Conservation (phyloP, 2,888 invertebrate genomes). For the Clunio marinus region DNA sequence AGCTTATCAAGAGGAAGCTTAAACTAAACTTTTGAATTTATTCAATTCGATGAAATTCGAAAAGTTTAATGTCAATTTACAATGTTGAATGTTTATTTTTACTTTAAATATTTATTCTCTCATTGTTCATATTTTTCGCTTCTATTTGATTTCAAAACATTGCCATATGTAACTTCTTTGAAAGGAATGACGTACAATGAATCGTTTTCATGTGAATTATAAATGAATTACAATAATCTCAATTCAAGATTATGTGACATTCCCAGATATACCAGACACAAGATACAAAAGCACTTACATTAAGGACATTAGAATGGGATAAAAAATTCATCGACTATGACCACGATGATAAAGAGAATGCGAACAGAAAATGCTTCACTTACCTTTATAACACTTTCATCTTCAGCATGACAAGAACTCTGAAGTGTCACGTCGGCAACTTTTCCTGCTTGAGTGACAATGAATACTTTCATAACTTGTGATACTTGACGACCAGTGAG, state of each 20-base stretch:
- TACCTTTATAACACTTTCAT: constrained; percentile 95
- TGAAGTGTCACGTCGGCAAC: constrained; percentile 92
- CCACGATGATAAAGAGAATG: not conserved
- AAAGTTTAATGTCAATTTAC: too few species aligned
- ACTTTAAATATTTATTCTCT: too few species aligned
- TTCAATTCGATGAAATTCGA: too few species aligned
- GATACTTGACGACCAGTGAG: constrained; percentile 90
- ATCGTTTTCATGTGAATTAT: too few species aligned
- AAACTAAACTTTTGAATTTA: too few species aligned
- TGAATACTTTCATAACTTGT: constrained; percentile 91
- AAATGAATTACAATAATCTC: constrained; percentile 25
- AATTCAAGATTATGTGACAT: constrained; percentile 7
- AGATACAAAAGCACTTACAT: not conserved
- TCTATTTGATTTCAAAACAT: too few species aligned
- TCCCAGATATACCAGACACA: not conserved
- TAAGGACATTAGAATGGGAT: constrained; percentile 10
- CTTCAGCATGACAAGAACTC: constrained; percentile 90
- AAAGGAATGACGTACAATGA: too few species aligned
- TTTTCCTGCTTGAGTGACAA: constrained; percentile 89
- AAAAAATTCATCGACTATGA: not conserved
- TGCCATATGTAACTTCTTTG: too few species aligned
- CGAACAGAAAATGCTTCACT: constrained; percentile 40
- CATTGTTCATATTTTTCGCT: too few species aligned
- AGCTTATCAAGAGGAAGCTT: too few species aligned
- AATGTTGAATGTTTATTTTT: too few species aligned